Base-by-base conservation (phyloP, 64 coral and sea anemone species). In the Actinia equina region DNA sequence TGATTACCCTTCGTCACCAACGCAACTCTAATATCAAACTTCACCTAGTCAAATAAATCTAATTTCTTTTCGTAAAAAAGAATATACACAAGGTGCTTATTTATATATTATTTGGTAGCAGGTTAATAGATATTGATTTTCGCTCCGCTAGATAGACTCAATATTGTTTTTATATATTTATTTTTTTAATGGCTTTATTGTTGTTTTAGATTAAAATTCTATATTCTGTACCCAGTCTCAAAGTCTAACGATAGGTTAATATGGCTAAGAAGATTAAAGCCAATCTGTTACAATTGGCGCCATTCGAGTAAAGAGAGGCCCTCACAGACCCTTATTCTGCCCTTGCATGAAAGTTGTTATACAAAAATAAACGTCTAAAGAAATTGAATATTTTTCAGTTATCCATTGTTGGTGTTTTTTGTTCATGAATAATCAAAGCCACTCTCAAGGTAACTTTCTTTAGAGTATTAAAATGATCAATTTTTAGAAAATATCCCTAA, bases 401-500 rank as follows among this genome's bases (percentile, higher is more conserved):
- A 14, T 30, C 4, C 15, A 65, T 65, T 20, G 19, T 6, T 65
- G 20, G 4, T 37, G 30, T 14, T 42, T 74, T 74, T 15, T 74
- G 13, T 14, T 74, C 22, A 27, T 74, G 22, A 74, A 74, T 74
- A 30, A 74, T 74, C 12, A 30, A 74, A 74, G 14, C 69, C 25
- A 27, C 23, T 30, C 23, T 30, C 25, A 16, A 4, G 62, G 23
- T 74, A 5, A 41, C 25, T 41, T 37, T 71, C 25, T 71, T 26
- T 0, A 41, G 13, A 1, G 6, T 15, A 74, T 65, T 65, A n/a
- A 3, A 18, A 78, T 49, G 41, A 15, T 81, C 78, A 52, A 49
- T 81, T 81, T 81, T 81, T 81, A 19, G 78, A 81, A 81, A 81
- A 74, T 74, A 74, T 30, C 20, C 13, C 15, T 25, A 3, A 74